A percentile compares a stretch with the other conserved stretches of the same genome.
Conservation (phyloP, 2,888 invertebrate genomes). For the Aleiodes alternator region DNA sequence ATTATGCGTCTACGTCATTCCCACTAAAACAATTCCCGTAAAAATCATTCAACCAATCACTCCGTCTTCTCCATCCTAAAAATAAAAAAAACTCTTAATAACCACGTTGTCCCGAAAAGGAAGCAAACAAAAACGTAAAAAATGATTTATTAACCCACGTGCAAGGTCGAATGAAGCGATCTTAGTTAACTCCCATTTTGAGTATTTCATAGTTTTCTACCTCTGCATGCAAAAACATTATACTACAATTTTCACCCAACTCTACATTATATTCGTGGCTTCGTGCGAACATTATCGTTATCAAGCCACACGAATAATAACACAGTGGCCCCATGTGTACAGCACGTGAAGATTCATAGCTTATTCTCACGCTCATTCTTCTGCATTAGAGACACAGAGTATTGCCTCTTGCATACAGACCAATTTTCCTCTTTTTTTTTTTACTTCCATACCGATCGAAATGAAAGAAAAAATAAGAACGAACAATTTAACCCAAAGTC, state of each 20-base stretch:
- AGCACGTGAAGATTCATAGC: conserved; percentile 53
- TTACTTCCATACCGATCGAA: conserved; percentile 36
- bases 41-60: too few species aligned
- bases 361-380: conserved; percentile 44
- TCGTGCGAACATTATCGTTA: conserved; percentile 69
- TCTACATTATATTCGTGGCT: conserved; percentile 51
- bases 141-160: conserved; percentile 18
- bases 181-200: conserved; percentile 7
- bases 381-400: conserved; percentile 56
- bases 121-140: neutral
- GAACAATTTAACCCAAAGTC: neutral
- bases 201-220: neutral
- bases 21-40: too few species aligned
- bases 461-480: neutral
- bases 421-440: conserved; percentile 57
- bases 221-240: conserved; percentile 46
- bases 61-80: neutral
- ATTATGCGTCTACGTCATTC: too few species aligned
- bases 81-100: conserved; percentile 5
- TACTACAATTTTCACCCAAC: conserved; percentile 44
- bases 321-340: conserved; percentile 37
- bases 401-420: conserved; percentile 62
- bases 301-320: conserved; percentile 64
- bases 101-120: neutral
- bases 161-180: conserved; percentile 29